Evolutionary conservation across 2,888 invertebrate species (phyloP).

Genomic region (Drosophila incognita): DNA sequence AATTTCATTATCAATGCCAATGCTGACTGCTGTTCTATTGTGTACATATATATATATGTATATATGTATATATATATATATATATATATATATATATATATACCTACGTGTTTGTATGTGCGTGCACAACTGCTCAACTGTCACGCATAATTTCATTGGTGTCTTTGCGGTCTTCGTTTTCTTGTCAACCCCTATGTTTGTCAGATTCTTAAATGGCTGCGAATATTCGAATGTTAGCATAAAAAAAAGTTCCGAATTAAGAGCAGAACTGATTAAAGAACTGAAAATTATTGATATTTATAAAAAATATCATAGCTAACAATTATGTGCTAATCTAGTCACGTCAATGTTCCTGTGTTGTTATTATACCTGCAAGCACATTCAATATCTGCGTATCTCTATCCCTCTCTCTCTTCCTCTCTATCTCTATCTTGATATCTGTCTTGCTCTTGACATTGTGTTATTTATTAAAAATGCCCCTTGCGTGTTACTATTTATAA

Average conservation of each 20-base stretch:
- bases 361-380: background rate
- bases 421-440: background rate
- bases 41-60: background rate
- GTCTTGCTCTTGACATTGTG: background rate
- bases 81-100: background rate
- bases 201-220: constrained; percentile 13
- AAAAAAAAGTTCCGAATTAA: background rate
- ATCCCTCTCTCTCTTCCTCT: background rate
- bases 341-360: background rate
- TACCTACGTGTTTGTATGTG: background rate
- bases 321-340: background rate
- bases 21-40: constrained; percentile 8
- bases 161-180: background rate
- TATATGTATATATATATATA: background rate
- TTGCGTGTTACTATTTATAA: background rate
- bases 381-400: background rate
- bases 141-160: constrained; percentile 27
- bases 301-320: background rate
- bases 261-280: background rate
- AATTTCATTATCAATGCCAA: constrained; percentile 32
- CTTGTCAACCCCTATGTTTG: constrained; percentile 16
- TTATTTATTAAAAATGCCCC: background rate
- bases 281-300: background rate
- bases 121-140: constrained; percentile 15
- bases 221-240: background rate